Conservation (phyloP, 2,888 invertebrate genomes). For the Microplitis deprimator region DNA sequence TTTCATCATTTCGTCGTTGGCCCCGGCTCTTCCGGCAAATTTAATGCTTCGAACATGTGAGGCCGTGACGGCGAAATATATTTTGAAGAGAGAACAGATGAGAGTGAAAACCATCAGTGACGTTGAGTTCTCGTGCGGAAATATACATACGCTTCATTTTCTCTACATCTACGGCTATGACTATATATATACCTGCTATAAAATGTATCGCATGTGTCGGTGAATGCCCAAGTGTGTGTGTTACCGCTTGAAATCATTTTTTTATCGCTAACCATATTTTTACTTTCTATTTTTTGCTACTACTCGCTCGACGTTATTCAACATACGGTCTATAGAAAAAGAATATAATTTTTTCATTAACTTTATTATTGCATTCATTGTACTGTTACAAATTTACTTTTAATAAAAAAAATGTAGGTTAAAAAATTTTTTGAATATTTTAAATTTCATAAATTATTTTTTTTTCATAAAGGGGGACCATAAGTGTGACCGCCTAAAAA, state of each 20-base stretch:
- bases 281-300: conserved; percentile 8
- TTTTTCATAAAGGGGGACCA: too few relatives aligned
- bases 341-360: conserved; percentile 18
- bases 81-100: conserved; percentile 8
- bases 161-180: not conserved
- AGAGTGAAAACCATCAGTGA: conserved; percentile 6
- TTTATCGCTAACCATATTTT: conserved; percentile 22
- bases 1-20: not conserved
- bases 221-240: not conserved
- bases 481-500: too few relatives aligned
- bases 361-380: not conserved
- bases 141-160: conserved; percentile 24
- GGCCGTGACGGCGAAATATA: not conserved
- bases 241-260: conserved; percentile 13
- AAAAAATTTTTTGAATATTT: not conserved
- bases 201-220: not conserved
- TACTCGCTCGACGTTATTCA: not conserved
- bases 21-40: conserved; percentile 19
- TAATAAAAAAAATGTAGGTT: not conserved
- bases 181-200: conserved; percentile 4
- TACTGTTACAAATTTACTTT: not conserved
- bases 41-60: conserved; percentile 8
- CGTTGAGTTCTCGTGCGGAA: conserved; percentile 12
- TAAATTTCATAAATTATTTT: not conserved
- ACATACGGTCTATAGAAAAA: not conserved